Base-by-base conservation (phyloP, 1,140 invertebrate species). In the Achroia grisella region DNA sequence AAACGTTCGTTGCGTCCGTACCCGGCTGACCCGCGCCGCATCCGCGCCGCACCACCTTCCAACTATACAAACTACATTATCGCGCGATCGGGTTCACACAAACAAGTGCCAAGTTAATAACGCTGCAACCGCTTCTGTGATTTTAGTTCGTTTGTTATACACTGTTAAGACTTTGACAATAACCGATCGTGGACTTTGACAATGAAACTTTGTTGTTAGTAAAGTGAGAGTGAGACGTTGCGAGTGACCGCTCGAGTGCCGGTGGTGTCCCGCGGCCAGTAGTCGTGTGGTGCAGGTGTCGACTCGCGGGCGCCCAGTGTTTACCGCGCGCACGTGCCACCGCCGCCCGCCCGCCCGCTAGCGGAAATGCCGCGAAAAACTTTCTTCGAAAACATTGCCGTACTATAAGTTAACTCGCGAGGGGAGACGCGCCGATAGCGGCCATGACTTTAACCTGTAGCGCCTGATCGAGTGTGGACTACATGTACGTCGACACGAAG, bases 1-100 rank as follows among this genome's bases (percentile, higher is more conserved):
- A 82, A 80, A 80, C 76, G 78, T 71, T 71, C 76, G 62, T 63
- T 75, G 78, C 76, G 80, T 74, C 68, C 67, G 70, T 71, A 80
- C 80, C 62, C 66, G 62, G 64, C 42, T 68, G 62, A 71, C 60
- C 60, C 54, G 64, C 54, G 63, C 40, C 60, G 64, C 57, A 56
- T 56, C 56, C 62, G 57, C 57, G 50, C 56, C 61, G 63, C 43
- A 47, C 69, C 49, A 50, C 49, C 46, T 44, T 42, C 54, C 37
- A 53, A 61, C 52, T 66, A 75, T 69, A 68, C 49, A 65, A 47
- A 62, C 53, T 60, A 57, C 49, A 60, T 23, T 23, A 23, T 52
- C 51, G 56, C 56, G 53, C 52, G 48, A 51, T 43, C 65, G 52
- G 52, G 61, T 71, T 58, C 56, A 69, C 44, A 23, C 6, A 73